Conservation (phyloP, 2,113 vertebrate species). For the Lutjanus erythropterus region DNA sequence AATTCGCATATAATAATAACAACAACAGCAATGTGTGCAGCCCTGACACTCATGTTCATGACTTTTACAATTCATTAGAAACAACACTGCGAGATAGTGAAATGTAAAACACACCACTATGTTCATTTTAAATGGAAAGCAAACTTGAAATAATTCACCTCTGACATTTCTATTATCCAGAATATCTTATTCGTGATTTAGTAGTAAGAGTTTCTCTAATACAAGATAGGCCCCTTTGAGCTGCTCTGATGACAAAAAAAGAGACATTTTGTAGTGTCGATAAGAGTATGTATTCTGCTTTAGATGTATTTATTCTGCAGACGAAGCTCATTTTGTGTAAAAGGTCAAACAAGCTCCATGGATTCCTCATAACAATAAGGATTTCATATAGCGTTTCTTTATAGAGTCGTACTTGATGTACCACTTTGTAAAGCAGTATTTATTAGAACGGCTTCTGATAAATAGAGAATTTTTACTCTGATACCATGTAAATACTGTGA, state of each 20-base stretch:
- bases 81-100: neutral
- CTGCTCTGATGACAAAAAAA: conserved; percentile 6
- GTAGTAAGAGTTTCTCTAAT: neutral
- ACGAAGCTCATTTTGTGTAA: neutral
- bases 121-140: neutral
- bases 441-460: too few species aligned
- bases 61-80: conserved; percentile 8
- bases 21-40: neutral
- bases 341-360: neutral
- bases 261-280: neutral
- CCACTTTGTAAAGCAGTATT: neutral
- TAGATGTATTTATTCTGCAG: neutral
- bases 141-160: neutral
- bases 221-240: neutral
- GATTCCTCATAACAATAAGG: neutral
- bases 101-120: neutral
- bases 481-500: too few species aligned
- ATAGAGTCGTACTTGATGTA: neutral
- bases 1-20: conserved; percentile 4
- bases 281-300: neutral
- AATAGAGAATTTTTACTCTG: too few species aligned
- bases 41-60: conserved; percentile 3
- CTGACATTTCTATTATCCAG: conserved; percentile 11
- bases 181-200: neutral
- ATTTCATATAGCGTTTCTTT: neutral